A percentile compares a stretch with the other conserved stretches of the same genome.
These are phyloP conservation scores for Eristalinus aeneus DNA, from an alignment of 2,888 invertebrate species.

Conservation along the genomic window DNA sequence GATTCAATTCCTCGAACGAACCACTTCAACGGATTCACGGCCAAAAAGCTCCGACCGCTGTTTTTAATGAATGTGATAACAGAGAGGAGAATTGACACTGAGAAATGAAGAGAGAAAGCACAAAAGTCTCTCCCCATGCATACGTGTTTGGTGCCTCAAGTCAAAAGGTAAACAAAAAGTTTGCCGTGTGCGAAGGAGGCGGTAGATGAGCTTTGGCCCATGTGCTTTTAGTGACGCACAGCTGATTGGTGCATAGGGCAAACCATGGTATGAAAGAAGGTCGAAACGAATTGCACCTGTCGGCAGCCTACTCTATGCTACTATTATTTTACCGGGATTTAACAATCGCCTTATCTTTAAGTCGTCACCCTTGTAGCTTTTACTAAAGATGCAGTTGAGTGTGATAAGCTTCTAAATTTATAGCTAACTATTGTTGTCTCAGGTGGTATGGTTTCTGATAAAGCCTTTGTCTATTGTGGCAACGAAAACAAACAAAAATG, in stretches of 20 bases:
- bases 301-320: neutral
- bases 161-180: slow-evolving; percentile 46
- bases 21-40: slow-evolving; percentile 47
- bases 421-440: too few species aligned
- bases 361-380: too few species aligned
- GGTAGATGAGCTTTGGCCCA: slow-evolving; percentile 17
- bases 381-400: too few species aligned
- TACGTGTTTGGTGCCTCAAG: neutral
- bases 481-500: too few species aligned
- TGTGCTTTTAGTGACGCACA: neutral
- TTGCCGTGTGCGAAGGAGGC: neutral
- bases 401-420: too few species aligned
- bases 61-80: slow-evolving; percentile 63
- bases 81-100: slow-evolving; percentile 27
- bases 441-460: too few species aligned
- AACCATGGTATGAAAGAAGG: neutral
- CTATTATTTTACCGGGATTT: neutral
- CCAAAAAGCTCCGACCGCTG: slow-evolving; percentile 58
- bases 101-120: slow-evolving; percentile 1
- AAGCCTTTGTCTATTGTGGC: too few species aligned
- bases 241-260: neutral
- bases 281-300: neutral
- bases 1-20: slow-evolving; percentile 32
- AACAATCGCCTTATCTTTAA: too few species aligned
- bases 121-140: neutral